Evolutionary conservation across 2,797 vertebrate species (phyloP).

Genomic region (Phataginus tricuspis): DNA sequence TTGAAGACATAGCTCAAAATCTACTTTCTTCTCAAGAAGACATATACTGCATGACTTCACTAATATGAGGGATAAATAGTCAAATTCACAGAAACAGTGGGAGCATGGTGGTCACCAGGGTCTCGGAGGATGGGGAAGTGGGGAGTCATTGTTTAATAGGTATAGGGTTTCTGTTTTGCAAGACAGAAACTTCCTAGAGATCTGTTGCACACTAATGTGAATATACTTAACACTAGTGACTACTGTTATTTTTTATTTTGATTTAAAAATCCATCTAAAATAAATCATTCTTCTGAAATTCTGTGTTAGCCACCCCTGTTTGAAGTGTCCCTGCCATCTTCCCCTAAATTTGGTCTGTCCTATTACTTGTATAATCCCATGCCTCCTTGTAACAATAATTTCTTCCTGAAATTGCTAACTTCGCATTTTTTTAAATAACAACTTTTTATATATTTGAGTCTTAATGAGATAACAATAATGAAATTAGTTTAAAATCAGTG

Average conservation of each 20-base stretch:
- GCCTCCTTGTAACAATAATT: background rate
- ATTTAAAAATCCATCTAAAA: too few species aligned
- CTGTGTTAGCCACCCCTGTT: background rate
- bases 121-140: background rate
- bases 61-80: background rate
- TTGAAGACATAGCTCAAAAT: background rate
- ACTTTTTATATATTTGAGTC: background rate
- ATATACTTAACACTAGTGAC: background rate
- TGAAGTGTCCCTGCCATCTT: background rate
- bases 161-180: background rate
- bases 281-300: background rate
- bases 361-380: background rate
- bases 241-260: background rate
- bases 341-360: background rate
- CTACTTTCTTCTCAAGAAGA: background rate
- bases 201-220: background rate
- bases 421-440: background rate
- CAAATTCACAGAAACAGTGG: background rate
- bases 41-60: background rate
- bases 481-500: conserved; percentile 45
- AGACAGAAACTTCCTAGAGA: background rate
- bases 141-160: background rate
- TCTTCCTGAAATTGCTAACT: background rate
- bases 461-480: background rate
- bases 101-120: background rate